A percentile compares a stretch with the other conserved stretches of the same genome.
Evolutionary conservation across 1,140 invertebrate species (phyloP).

Genomic region (Cherax destructor): DNA sequence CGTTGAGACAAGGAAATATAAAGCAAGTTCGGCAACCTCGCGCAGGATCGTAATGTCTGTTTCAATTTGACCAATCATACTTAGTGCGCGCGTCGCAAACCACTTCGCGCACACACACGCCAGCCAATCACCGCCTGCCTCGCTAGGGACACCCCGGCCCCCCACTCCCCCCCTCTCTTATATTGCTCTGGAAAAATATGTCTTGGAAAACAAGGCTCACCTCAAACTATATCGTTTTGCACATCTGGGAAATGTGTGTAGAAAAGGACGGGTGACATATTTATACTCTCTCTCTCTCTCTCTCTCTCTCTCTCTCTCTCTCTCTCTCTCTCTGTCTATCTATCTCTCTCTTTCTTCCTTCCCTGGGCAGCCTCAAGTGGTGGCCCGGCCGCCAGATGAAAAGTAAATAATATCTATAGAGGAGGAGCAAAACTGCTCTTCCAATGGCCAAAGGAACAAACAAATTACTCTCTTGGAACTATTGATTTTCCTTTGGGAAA

Average conservation of each 20-base stretch:
- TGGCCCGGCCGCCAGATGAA: neutral
- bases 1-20: constrained; percentile 6
- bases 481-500: neutral
- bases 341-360: neutral
- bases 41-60: constrained; percentile 53
- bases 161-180: neutral
- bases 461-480: neutral
- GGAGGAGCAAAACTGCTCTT: neutral
- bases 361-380: neutral
- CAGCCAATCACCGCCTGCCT: constrained; percentile 57
- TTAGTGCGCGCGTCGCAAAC: constrained; percentile 47
- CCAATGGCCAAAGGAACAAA: neutral
- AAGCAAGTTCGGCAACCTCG: constrained; percentile 56
- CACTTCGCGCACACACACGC: constrained; percentile 45
- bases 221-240: constrained; percentile 64
- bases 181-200: constrained; percentile 60
- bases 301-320: too few species aligned
- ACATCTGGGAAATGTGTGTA: constrained; percentile 61
- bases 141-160: constrained; percentile 38
- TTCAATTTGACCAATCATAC: constrained; percentile 69
- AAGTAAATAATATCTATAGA: constrained; percentile 17
- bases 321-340: too few species aligned
- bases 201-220: constrained; percentile 59
- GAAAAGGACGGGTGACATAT: constrained; percentile 39
- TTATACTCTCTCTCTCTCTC: constrained; percentile 23